These are phyloP conservation scores for Chinchilla lanigera DNA, from an alignment of 2,113 vertebrate species.

Conservation along the genomic window DNA sequence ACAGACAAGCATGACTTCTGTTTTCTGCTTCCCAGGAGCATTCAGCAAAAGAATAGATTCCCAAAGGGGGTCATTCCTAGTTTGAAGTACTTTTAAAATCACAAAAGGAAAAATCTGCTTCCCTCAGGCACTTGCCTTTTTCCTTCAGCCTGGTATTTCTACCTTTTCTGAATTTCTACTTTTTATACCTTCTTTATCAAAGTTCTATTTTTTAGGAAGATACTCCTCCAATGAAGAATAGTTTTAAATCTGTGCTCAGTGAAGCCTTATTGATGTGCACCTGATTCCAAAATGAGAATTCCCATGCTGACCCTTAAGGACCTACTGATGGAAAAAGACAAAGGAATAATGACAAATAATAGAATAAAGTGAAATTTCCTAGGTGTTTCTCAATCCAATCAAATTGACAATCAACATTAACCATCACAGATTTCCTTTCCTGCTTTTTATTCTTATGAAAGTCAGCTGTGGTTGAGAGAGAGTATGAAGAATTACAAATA, in stretches of 20 bases:
- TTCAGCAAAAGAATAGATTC: conserved; percentile 24
- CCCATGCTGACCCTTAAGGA: not conserved
- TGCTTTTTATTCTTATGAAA: conserved; percentile 32
- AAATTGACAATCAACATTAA: not conserved
- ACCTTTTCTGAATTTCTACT: conserved; percentile 26
- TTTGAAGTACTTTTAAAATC: conserved; percentile 53
- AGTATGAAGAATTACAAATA: not conserved
- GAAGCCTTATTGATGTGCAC: not conserved
- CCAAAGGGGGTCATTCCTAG: conserved; percentile 19
- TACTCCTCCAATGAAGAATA: not conserved
- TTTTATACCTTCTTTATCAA: conserved; percentile 16
- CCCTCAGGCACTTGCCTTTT: conserved; percentile 34
- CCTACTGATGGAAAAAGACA: not conserved
- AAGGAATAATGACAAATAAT: not conserved
- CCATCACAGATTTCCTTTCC: not conserved
- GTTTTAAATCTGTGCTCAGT: conserved; percentile 37
- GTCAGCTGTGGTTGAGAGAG: not conserved
- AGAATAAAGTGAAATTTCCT: not conserved
- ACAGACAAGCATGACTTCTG: not conserved
- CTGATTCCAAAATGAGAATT: conserved; percentile 44
- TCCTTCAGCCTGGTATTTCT: not conserved
- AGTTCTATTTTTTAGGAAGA: not conserved
- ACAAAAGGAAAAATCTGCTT: not conserved
- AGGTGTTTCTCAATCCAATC: not conserved
- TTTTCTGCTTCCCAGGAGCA: conserved; percentile 3